These are phyloP conservation scores for Sphenodon punctatus DNA, from an alignment of 2,797 vertebrate species.

Conservation along the genomic window DNA sequence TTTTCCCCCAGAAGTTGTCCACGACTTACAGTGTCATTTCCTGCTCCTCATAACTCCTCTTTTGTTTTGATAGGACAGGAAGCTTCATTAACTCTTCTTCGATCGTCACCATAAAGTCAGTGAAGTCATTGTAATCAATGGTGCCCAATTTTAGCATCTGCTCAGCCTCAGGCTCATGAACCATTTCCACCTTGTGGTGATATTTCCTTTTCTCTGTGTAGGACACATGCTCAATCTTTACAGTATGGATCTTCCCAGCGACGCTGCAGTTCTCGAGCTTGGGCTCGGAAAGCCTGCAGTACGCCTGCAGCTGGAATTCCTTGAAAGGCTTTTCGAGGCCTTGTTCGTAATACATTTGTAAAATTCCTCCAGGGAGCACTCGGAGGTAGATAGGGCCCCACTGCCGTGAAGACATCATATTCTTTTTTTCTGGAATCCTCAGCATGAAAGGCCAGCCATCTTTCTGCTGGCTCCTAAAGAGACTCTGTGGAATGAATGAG, in stretches of 20 bases:
- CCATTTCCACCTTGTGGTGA: slow-evolving; percentile 88
- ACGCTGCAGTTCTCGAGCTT: slow-evolving; percentile 91
- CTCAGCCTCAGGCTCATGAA: slow-evolving; percentile 86
- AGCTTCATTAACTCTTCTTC: slow-evolving; percentile 91
- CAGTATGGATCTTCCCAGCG: slow-evolving; percentile 90
- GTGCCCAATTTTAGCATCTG: slow-evolving; percentile 96
- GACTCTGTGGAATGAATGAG: slow-evolving; percentile 77
- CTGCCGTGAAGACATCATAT: slow-evolving; percentile 97
- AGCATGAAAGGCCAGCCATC: slow-evolving; percentile 96
- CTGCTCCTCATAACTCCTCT: slow-evolving; percentile 89
- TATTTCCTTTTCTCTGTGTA: slow-evolving; percentile 90
- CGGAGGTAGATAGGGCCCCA: slow-evolving; percentile 97
- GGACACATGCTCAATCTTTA: slow-evolving; percentile 91
- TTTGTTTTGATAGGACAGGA: slow-evolving; percentile 74
- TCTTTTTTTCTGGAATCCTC: slow-evolving; percentile 98
- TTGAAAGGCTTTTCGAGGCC: slow-evolving; percentile 96
- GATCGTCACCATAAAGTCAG: slow-evolving; percentile 85
- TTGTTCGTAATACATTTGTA: slow-evolving; percentile 96
- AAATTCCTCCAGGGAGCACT: slow-evolving; percentile 85
- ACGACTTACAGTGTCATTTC: slow-evolving; percentile 90
- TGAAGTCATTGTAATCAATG: slow-evolving; percentile 85
- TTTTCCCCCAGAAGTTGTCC: slow-evolving; percentile 90
- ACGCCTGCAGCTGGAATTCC: slow-evolving; percentile 90
- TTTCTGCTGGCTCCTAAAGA: slow-evolving; percentile 85
- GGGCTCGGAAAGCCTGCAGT: slow-evolving; percentile 88